phyloP scores from a whole-genome alignment of 2,113 vertebrate species.

The Gopherus flavomarginatus region DNA sequence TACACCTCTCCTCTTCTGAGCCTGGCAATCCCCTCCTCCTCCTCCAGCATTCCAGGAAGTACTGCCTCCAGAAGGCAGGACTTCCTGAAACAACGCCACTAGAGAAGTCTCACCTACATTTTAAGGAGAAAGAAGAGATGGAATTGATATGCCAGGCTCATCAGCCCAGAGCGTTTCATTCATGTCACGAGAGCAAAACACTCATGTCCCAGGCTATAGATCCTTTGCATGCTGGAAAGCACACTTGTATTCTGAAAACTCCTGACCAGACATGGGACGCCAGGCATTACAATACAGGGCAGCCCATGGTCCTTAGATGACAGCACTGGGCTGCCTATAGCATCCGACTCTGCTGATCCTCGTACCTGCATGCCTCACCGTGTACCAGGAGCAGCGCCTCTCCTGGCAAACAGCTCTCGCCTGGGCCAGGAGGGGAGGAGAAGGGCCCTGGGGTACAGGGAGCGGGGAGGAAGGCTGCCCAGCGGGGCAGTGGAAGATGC shows the following conservation, averaged over 20 bases:
- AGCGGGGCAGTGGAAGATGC: not conserved
- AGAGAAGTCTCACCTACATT: not conserved
- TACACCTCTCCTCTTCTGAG: not conserved
- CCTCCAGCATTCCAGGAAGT: not conserved
- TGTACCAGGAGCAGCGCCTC: not conserved
- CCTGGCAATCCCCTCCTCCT: not conserved
- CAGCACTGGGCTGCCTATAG: too few species aligned
- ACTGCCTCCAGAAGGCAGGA: not conserved
- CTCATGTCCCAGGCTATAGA: too few species aligned
- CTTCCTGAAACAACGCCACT: not conserved
- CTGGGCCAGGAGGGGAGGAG: not conserved
- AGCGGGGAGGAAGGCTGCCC: not conserved
- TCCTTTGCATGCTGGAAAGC: not conserved
- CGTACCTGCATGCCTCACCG: too few species aligned
- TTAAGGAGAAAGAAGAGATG: not conserved
- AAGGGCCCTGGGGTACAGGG: not conserved
- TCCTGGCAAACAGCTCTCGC: not conserved
- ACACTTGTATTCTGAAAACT: too few species aligned
- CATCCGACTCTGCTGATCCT: too few species aligned
- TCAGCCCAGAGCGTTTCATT: not conserved
- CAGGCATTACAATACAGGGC: too few species aligned
- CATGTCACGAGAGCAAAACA: too few species aligned
- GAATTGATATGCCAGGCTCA: not conserved
- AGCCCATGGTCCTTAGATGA: too few species aligned
- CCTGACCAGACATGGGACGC: too few species aligned